Base-by-base conservation (phyloP, 2,797 vertebrate species). In the Phataginus tricuspis region DNA sequence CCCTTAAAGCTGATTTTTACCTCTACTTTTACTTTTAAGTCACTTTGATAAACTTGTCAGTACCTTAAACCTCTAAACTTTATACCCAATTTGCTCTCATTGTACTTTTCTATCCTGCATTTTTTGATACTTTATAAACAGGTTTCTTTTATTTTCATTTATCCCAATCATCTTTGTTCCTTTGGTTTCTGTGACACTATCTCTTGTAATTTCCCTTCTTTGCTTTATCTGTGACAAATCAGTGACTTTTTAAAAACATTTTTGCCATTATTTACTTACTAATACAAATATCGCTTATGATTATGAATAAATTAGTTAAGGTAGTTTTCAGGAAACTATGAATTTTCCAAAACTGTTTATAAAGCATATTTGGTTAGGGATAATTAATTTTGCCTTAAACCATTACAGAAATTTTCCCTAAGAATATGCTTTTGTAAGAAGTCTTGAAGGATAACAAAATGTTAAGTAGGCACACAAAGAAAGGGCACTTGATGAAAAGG, bases 381-480 rank as follows among this genome's bases (percentile, higher is more conserved):
- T 86, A 91, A 80, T 42, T 87, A 85, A 87, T 77, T 86, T 45
- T 69, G 31, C 77, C 45, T 77, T 61, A 83, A 87, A 31, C 53
- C 4, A 71, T n/a, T 77, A 82, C 31, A 66, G 19, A 75, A 75
- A 55, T 16, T 75, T 87, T 83, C 37, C n/a, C 31, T 63, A 82
- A 83, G 49, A 90, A 71, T 39, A 71, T 91, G 21, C 21, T 31
- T 45, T 45, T 83, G 1, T 66, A 91, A 91, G 55, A 15, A 55
- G 1, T 80, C 75, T 90, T 96, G 29, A 31, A 86, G 74, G 53
- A 64, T 72, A 82, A 82, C 15, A 80, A 57, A 84, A 59, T 3
- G 23, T 9, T 61, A 91, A 77, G 19, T 39, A 34, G 31, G n/a
- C 21, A 21, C 42, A 63, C 34, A 49, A 42, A 69, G 27, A 86